Evolutionary conservation across 2,797 vertebrate species (phyloP).

Genomic region (Pangasius djambal): DNA sequence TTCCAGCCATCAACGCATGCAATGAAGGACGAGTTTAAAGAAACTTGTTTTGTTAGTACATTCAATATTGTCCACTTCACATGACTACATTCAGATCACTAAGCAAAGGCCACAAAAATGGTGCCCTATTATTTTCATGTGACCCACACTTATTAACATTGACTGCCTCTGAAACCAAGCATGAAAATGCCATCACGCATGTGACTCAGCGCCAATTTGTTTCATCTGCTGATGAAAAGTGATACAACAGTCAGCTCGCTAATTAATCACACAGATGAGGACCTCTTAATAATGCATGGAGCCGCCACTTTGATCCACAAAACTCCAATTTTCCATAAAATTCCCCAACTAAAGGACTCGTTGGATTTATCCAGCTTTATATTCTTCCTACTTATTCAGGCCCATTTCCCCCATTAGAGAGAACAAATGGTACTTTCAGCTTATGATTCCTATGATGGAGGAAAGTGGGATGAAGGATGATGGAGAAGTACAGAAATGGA

Average conservation of each 20-base stretch:
- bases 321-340: slow-evolving; percentile 29
- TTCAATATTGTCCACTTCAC: background rate
- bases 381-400: background rate
- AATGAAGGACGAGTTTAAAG: background rate
- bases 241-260: slow-evolving; percentile 62
- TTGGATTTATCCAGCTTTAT: slow-evolving; percentile 15
- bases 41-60: background rate
- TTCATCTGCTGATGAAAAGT: slow-evolving; percentile 68
- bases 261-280: slow-evolving; percentile 67
- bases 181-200: slow-evolving; percentile 58
- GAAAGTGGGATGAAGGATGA: slow-evolving; percentile 22
- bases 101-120: background rate
- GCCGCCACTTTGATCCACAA: slow-evolving; percentile 24
- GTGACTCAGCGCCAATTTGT: slow-evolving; percentile 57
- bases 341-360: background rate
- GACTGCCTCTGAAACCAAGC: slow-evolving; percentile 42
- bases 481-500: slow-evolving; percentile 35
- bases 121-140: slow-evolving; percentile 4
- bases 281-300: slow-evolving; percentile 63
- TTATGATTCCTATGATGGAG: background rate
- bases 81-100: background rate
- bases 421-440: background rate
- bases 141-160: slow-evolving; percentile 9
- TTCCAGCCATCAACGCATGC: background rate
- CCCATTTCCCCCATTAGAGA: background rate